These are phyloP conservation scores for Psittacus erithacus DNA, from an alignment of 2,113 vertebrate species.

Conservation along the genomic window DNA sequence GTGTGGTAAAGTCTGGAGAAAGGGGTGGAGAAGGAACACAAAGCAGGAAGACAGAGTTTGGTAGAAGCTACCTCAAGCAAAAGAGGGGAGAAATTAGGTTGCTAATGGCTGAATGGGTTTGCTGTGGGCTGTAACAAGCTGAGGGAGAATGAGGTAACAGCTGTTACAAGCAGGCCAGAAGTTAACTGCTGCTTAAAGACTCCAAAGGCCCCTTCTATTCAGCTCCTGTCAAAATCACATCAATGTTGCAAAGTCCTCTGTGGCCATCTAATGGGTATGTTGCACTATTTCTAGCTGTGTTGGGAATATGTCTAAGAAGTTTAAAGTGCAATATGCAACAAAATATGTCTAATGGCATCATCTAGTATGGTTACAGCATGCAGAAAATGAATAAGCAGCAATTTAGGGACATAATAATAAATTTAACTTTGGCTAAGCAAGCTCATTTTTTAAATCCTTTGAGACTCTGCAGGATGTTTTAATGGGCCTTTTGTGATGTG, in stretches of 20 bases:
- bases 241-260: not conserved
- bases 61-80: not conserved
- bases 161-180: not conserved
- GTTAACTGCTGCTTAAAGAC: not conserved
- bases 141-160: not conserved
- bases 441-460: slow-evolving; percentile 42
- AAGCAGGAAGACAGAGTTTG: not conserved
- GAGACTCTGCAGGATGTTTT: slow-evolving; percentile 29
- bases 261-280: not conserved
- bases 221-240: not conserved
- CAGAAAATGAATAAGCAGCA: slow-evolving; percentile 42
- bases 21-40: not conserved
- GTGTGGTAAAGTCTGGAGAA: not conserved
- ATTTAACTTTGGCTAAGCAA: not conserved
- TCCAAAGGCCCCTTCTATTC: not conserved
- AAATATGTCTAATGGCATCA: not conserved
- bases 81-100: not conserved
- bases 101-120: not conserved
- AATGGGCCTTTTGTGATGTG: slow-evolving; percentile 40
- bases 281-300: not conserved
- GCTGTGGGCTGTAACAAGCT: not conserved
- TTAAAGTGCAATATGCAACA: not conserved
- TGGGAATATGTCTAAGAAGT: not conserved
- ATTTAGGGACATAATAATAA: slow-evolving; percentile 41
- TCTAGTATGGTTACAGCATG: not conserved